Percentiles rank a stretch among this genome's conserved stretches.
These are phyloP conservation scores for Oplegnathus fasciatus DNA, from an alignment of 2,113 vertebrate genomes.

Conservation along the genomic window DNA sequence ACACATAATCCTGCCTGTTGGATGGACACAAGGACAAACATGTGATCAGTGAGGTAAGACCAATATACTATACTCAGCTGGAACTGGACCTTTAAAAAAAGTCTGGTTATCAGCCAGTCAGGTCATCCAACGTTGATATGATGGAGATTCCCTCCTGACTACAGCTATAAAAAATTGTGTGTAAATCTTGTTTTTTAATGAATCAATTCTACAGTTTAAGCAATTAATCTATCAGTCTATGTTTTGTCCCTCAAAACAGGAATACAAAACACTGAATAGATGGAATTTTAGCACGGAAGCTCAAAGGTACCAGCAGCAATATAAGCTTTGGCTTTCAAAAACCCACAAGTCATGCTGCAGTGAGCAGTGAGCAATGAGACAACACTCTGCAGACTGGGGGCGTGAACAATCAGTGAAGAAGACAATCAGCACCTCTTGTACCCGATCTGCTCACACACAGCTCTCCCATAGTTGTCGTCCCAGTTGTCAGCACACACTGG, in stretches of 20 bases:
- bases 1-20: constrained; percentile 65
- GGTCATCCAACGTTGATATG: background rate
- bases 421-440: constrained; percentile 69
- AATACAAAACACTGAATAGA: background rate
- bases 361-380: background rate
- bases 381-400: background rate
- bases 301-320: background rate
- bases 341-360: background rate
- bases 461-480: constrained; percentile 56
- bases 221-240: background rate
- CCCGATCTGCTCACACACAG: constrained; percentile 75
- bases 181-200: too few species aligned
- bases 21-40: constrained; percentile 15
- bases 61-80: background rate
- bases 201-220: background rate
- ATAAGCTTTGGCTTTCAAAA: background rate
- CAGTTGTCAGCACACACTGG: constrained; percentile 78
- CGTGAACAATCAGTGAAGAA: background rate
- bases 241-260: background rate
- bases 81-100: background rate
- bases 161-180: background rate
- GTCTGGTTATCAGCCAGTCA: background rate
- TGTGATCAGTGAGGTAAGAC: background rate
- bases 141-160: background rate
- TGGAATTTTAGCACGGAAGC: background rate